A percentile compares a stretch with the other conserved stretches of the same genome.
Evolutionary conservation across 2,113 vertebrate genomes (phyloP).

Genomic region (Nerophis ophidion): DNA sequence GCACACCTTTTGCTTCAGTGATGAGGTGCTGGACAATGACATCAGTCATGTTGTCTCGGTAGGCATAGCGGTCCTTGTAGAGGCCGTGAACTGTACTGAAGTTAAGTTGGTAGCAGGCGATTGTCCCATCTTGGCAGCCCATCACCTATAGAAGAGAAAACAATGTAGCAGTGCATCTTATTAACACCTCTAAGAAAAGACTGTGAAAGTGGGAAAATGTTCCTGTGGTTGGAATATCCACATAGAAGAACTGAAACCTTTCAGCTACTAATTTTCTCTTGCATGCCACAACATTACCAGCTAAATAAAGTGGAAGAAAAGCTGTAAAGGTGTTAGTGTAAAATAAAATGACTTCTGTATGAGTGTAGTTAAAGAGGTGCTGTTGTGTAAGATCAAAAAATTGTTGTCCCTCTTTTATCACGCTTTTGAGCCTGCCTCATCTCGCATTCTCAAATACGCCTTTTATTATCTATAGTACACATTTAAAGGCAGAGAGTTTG

Average conservation of each 20-base stretch:
- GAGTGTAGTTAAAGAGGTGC: background rate
- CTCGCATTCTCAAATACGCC: slow-evolving; percentile 10
- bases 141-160: slow-evolving; percentile 76
- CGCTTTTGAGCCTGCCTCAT: background rate
- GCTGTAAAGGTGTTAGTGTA: slow-evolving; percentile 23
- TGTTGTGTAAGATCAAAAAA: slow-evolving; percentile 17
- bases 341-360: slow-evolving; percentile 29
- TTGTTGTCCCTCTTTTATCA: slow-evolving; percentile 14
- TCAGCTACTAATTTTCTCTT: slow-evolving; percentile 37
- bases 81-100: slow-evolving; percentile 97
- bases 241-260: slow-evolving; percentile 35
- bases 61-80: slow-evolving; percentile 94
- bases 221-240: slow-evolving; percentile 13
- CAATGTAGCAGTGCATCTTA: slow-evolving; percentile 55
- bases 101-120: slow-evolving; percentile 92
- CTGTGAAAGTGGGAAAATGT: slow-evolving; percentile 55
- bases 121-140: slow-evolving; percentile 94
- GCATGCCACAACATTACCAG: slow-evolving; percentile 31
- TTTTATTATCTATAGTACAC: background rate
- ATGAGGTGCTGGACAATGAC: slow-evolving; percentile 97
- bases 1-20: slow-evolving; percentile 84
- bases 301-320: slow-evolving; percentile 43
- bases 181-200: slow-evolving; percentile 68
- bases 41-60: slow-evolving; percentile 94
- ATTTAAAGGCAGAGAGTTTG: background rate